A percentile compares a stretch with the other conserved stretches of the same genome.
Evolutionary conservation across 2,113 vertebrate genomes (phyloP).

Genomic region (Chascanopsetta lugubris): DNA sequence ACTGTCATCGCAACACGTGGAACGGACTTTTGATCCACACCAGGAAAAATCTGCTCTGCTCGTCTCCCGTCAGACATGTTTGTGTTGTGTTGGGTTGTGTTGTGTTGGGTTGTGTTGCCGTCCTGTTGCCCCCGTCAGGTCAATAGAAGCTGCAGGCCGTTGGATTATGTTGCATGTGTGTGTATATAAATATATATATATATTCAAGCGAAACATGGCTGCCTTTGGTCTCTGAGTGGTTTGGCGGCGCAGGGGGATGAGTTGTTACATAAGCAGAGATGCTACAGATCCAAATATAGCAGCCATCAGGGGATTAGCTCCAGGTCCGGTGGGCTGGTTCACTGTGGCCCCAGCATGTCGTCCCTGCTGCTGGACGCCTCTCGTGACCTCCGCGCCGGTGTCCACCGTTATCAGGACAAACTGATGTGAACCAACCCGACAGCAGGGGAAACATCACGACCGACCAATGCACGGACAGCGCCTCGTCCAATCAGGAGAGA

Average conservation of each 20-base stretch:
- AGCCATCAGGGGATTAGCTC: constrained; percentile 79
- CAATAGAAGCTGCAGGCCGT: constrained; percentile 22
- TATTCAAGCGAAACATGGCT: constrained; percentile 16
- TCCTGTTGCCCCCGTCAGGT: background rate
- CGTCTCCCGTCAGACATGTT: no score
- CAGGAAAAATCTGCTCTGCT: no score
- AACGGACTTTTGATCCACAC: no score
- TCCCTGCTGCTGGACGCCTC: constrained; percentile 50
- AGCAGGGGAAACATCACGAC: constrained; percentile 25
- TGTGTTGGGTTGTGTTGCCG: background rate
- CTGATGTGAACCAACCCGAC: constrained; percentile 27
- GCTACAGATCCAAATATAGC: constrained; percentile 80
- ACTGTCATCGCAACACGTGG: no score
- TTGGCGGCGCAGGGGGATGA: constrained; percentile 49
- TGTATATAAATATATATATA: background rate
- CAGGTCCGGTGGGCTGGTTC: constrained; percentile 55
- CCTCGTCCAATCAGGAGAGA: background rate
- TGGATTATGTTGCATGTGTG: constrained; percentile 22
- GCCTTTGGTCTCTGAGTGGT: constrained; percentile 53
- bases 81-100: no score
- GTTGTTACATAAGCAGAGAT: constrained; percentile 73
- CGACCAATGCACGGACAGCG: constrained; percentile 3
- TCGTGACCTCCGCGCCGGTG: constrained; percentile 26
- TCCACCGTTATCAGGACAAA: constrained; percentile 37
- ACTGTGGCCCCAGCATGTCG: constrained; percentile 42